A percentile compares a stretch with the other conserved stretches of the same genome.
Evolutionary conservation across 2,113 vertebrate genomes (phyloP).

Genomic region (Python bivittatus): DNA sequence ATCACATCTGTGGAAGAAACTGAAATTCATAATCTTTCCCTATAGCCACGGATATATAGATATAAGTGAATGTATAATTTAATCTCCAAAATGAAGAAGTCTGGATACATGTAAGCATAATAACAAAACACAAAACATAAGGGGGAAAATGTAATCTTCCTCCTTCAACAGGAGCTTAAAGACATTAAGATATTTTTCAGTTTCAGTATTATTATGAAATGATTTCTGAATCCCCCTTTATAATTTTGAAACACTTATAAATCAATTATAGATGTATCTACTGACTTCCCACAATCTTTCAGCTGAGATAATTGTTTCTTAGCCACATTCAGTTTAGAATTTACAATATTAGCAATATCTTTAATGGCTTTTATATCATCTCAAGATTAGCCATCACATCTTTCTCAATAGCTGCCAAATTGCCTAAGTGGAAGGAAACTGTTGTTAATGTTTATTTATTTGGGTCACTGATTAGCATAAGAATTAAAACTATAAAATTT

Average conservation of each 20-base stretch:
- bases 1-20: neutral
- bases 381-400: neutral
- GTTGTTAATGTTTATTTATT: neutral
- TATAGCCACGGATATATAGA: neutral
- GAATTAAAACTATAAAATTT: neutral
- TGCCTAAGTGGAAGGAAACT: neutral
- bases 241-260: neutral
- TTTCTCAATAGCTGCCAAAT: neutral
- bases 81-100: neutral
- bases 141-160: neutral
- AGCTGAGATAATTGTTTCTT: neutral
- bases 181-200: neutral
- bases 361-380: neutral
- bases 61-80: neutral
- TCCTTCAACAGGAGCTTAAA: neutral
- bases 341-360: neutral
- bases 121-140: neutral
- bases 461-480: neutral
- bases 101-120: neutral
- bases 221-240: neutral
- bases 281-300: neutral
- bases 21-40: neutral
- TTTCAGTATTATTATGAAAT: neutral
- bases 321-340: neutral
- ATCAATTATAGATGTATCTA: neutral